These are phyloP conservation scores for Calidris pygmaea DNA, from an alignment of 2,113 vertebrate genomes.

Conservation along the genomic window DNA sequence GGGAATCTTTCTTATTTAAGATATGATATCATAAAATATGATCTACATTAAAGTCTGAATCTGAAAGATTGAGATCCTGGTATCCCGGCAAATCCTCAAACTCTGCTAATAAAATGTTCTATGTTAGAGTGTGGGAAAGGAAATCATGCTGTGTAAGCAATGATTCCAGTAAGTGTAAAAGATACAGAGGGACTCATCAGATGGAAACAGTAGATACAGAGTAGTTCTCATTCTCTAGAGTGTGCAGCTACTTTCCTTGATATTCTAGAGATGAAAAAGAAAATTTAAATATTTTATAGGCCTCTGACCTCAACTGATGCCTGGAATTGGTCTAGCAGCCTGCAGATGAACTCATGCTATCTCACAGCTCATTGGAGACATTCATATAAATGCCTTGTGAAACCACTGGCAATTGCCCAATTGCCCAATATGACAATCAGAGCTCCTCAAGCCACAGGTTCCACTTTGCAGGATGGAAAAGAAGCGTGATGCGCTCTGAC, in stretches of 20 bases:
- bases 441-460: conserved; percentile 3
- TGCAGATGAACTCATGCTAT: background rate
- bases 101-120: background rate
- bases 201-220: background rate
- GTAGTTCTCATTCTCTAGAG: background rate
- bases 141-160: background rate
- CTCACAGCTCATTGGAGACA: background rate
- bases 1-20: background rate
- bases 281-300: conserved; percentile 35
- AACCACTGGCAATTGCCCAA: background rate
- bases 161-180: background rate
- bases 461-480: conserved; percentile 38
- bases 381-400: background rate
- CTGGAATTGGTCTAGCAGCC: background rate
- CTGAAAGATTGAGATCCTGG: background rate
- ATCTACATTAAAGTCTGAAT: background rate
- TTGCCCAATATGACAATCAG: conserved; percentile 39
- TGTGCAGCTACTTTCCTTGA: background rate
- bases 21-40: background rate
- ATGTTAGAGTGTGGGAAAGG: background rate
- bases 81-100: background rate
- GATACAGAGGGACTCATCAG: background rate
- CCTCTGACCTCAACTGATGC: background rate
- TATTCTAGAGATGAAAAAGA: conserved; percentile 4
- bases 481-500: background rate